phyloP scores from a whole-genome alignment of 2,888 invertebrate genomes.

The Agriopis marginaria region DNA sequence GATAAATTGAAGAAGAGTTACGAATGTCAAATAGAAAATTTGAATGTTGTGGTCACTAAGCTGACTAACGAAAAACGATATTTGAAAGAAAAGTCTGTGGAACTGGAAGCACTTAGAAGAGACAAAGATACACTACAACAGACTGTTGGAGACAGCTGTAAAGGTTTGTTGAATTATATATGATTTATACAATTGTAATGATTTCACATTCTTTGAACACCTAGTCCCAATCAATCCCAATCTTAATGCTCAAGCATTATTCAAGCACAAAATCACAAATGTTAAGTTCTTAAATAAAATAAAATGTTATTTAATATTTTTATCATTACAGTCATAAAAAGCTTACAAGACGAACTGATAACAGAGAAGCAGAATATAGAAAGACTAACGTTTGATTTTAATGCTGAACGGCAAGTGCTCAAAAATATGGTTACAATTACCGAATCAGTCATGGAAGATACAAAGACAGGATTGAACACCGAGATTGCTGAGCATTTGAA shows the following conservation, averaged over 20 bases:
- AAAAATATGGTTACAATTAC: constrained; percentile 73
- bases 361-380: constrained; percentile 61
- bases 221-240: too few species aligned
- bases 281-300: not conserved
- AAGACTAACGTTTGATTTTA: constrained; percentile 66
- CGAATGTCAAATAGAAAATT: constrained; percentile 69
- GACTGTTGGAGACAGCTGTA: constrained; percentile 54
- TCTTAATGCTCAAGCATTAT: too few species aligned
- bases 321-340: constrained; percentile 35
- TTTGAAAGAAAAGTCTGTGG: constrained; percentile 67
- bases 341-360: constrained; percentile 63
- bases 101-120: constrained; percentile 59
- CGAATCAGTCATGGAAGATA: constrained; percentile 73
- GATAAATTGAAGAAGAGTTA: constrained; percentile 69
- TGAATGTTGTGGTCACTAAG: constrained; percentile 69
- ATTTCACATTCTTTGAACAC: not conserved
- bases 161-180: constrained; percentile 50
- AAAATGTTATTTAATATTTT: not conserved
- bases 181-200: too few species aligned
- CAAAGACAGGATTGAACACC: constrained; percentile 60
- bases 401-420: constrained; percentile 66
- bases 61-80: constrained; percentile 54
- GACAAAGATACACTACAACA: constrained; percentile 63
- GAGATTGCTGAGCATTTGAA: constrained; percentile 58
- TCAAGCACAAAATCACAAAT: not conserved